These are phyloP conservation scores for Montipora foliosa DNA, from an alignment of 64 coral and sea anemone species.

Conservation along the genomic window DNA sequence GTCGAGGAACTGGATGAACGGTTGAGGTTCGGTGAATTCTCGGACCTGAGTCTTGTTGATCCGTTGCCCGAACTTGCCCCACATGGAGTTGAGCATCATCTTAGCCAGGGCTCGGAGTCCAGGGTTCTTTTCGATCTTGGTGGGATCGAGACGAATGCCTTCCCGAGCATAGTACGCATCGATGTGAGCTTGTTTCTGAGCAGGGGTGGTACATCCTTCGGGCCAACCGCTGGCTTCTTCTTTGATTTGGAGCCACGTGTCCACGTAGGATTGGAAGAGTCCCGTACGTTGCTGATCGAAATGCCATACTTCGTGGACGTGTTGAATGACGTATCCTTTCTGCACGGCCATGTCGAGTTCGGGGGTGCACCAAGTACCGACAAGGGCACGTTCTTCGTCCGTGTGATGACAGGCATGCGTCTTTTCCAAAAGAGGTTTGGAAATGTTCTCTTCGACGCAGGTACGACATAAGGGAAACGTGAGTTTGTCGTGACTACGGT, in stretches of 20 bases:
- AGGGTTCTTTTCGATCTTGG: background rate
- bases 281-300: background rate
- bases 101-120: background rate
- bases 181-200: background rate
- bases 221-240: conserved; percentile 3
- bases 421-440: no score
- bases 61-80: conserved; percentile 16
- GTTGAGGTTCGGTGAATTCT: background rate
- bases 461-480: no score
- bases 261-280: background rate
- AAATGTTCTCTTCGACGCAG: no score
- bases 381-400: no score
- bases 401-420: no score
- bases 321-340: background rate
- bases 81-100: conserved; percentile 42
- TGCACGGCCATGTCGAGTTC: background rate
- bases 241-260: conserved; percentile 47
- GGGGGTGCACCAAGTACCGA: no score
- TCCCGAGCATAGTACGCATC: background rate
- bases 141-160: background rate
- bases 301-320: conserved; percentile 27
- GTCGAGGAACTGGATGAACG: conserved; percentile 1
- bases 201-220: no score
- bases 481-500: no score
- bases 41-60: background rate